Evolutionary conservation across 2,797 vertebrate species (phyloP), one percentile per base, ranked within the genome.

Genomic region (Vespertilio murinus): DNA sequence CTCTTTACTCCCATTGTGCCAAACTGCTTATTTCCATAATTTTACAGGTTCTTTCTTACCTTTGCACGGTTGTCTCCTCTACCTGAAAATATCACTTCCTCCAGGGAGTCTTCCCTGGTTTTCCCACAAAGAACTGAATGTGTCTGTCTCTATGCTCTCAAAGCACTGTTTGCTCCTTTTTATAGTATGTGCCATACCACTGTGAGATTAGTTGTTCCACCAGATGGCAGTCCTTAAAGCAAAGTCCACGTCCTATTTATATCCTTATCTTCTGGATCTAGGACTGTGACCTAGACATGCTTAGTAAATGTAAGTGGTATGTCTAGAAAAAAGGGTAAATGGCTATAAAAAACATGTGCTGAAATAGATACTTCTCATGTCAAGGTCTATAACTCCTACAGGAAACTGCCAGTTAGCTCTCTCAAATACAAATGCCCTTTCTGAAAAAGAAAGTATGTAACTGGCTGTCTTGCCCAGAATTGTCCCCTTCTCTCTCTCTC

Each of bases 381-480:
- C 28, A 17, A 83, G 54, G 6, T 17, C 64, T 64, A 3, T 45
- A 61, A 78, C 74, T 70, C 59, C 47, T 67, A 82, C 1, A 14
- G 35, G 56, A 75, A 89, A 89, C 1, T 23, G 9, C 47, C 38
- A 86, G 25, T 22, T 74, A 30, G 33, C 65, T n/a, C 73, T 91
- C 47, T 94, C 38, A 81, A 90, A 74, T 56, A 65, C 25, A 69
- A 87, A 61, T n/a, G 35, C 42, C 35, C 54, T 86, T 91, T 84
- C 71, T 94, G 30, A 91, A 93, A 91, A 8, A 86, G 25, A 79
- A 92, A 82, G 25, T 22, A 38, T 42, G 9, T 16, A 81, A 95
- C 42, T 93, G 56, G 2, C n/a, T 91, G 3, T 93, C 45, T 96
- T 94, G 20, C 56, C 49, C 47, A 84, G 30, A 95, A 90, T 10